Conservation (phyloP, 2,113 vertebrate species). For the Ailuropoda melanoleuca region DNA sequence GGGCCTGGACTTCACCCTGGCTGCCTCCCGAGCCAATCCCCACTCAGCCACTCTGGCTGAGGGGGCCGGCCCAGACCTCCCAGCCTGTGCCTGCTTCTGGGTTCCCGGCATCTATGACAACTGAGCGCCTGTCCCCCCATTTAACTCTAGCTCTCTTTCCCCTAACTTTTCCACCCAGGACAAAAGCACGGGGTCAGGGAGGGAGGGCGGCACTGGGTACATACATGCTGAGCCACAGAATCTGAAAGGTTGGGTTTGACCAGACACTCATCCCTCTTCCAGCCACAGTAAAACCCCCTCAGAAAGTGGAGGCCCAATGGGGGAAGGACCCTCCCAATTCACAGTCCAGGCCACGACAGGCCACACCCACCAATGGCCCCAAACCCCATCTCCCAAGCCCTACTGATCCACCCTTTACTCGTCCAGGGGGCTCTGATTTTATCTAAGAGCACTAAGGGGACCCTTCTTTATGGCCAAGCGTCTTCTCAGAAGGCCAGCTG, state of each 20-base stretch:
- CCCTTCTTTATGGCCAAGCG: not conserved
- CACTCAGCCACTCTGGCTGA: not conserved
- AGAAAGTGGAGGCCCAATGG: not conserved
- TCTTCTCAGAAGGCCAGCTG: not conserved
- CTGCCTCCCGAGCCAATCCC: not conserved
- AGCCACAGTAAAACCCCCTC: not conserved
- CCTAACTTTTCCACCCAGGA: not conserved
- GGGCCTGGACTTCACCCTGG: not conserved
- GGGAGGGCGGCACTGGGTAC: not conserved
- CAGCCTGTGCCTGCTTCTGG: not conserved
- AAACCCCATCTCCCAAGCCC: not conserved
- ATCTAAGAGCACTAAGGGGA: not conserved
- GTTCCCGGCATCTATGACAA: not conserved
- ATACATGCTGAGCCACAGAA: not conserved
- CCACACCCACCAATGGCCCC: not conserved
- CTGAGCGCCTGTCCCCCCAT: not conserved
- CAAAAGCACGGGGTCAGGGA: not conserved
- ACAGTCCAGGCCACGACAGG: not conserved
- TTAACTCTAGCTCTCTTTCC: not conserved
- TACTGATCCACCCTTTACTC: not conserved
- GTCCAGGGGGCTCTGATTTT: not conserved
- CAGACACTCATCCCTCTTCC: not conserved
- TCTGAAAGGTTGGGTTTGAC: not conserved
- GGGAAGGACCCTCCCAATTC: not conserved
- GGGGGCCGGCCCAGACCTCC: not conserved